Percentiles rank a stretch among this genome's conserved stretches.
Evolutionary conservation across 2,113 vertebrate species (phyloP).

Genomic region (Mirza zaza): DNA sequence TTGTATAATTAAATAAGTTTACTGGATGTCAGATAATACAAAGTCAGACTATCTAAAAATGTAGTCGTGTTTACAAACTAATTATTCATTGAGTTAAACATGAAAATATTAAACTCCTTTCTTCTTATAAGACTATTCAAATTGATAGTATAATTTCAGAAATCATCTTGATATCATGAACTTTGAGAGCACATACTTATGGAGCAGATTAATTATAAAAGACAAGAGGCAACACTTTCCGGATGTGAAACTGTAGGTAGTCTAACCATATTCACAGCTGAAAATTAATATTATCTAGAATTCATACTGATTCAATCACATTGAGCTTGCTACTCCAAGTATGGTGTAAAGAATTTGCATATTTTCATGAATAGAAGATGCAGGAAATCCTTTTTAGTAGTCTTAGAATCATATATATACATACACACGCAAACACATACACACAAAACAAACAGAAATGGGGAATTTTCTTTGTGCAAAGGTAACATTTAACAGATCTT

Average conservation of each 20-base stretch:
- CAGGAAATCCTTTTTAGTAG: slow-evolving; percentile 8
- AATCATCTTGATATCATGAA: slow-evolving; percentile 41
- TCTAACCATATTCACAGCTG: slow-evolving; percentile 63
- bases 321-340: slow-evolving; percentile 60
- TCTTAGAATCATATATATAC: not conserved
- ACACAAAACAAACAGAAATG: not conserved
- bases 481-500: not conserved
- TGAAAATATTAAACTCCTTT: not conserved
- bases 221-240: slow-evolving; percentile 63
- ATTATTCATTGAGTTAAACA: not conserved
- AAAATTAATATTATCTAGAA: slow-evolving; percentile 76
- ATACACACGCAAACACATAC: not conserved
- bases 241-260: slow-evolving; percentile 46
- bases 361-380: slow-evolving; percentile 49
- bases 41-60: not conserved
- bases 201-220: slow-evolving; percentile 63
- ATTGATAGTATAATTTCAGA: slow-evolving; percentile 21
- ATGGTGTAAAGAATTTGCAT: slow-evolving; percentile 36
- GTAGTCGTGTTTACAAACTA: not conserved
- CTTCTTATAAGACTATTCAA: not conserved
- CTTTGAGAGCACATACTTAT: slow-evolving; percentile 37
- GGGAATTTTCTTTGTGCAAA: not conserved
- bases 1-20: slow-evolving; percentile 27
- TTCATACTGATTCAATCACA: slow-evolving; percentile 69
- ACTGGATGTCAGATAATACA: not conserved